Percentiles rank a stretch among this genome's conserved stretches.
These are phyloP conservation scores for Fregata magnificens DNA, from an alignment of 2,113 vertebrate genomes.

Conservation along the genomic window DNA sequence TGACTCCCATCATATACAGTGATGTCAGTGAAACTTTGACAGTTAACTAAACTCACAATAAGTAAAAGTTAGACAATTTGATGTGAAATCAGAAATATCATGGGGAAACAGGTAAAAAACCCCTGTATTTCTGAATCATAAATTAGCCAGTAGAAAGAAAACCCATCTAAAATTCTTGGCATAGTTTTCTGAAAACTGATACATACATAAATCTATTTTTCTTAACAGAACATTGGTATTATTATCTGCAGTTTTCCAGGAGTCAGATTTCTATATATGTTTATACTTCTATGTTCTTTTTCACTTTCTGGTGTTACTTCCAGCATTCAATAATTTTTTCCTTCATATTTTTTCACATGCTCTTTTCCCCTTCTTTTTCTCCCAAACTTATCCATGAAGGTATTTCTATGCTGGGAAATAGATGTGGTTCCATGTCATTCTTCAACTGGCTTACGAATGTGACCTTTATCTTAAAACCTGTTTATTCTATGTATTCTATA, in stretches of 20 bases:
- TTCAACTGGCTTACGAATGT: slow-evolving; percentile 16
- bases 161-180: background rate
- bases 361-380: background rate
- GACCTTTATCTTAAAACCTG: slow-evolving; percentile 32
- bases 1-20: background rate
- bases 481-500: background rate
- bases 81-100: slow-evolving; percentile 16
- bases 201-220: background rate
- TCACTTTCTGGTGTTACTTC: background rate
- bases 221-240: background rate
- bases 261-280: background rate
- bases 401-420: background rate
- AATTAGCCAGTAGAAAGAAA: slow-evolving; percentile 24
- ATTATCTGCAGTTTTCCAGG: background rate
- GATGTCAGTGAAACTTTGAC: background rate
- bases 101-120: slow-evolving; percentile 17
- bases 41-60: background rate
- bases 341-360: background rate
- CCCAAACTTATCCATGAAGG: background rate
- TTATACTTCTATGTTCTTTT: background rate
- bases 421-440: background rate
- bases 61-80: background rate
- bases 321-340: background rate
- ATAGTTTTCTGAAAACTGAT: background rate
- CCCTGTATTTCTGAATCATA: background rate